Conservation (phyloP, 2,888 invertebrate species). For the Thyatira batis region DNA sequence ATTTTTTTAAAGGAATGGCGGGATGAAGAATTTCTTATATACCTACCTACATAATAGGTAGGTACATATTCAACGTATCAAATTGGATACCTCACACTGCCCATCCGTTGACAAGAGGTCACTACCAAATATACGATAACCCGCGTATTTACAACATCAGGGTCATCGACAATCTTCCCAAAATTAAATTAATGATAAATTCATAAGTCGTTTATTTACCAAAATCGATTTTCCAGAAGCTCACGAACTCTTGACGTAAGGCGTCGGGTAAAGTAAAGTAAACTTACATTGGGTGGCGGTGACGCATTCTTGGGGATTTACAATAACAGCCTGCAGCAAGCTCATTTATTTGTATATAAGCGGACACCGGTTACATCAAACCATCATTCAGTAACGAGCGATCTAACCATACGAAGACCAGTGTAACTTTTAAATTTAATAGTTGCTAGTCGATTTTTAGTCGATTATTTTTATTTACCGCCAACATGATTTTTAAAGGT, state of each 20-base stretch:
- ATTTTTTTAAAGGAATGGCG: too few species aligned
- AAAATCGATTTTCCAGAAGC: neutral
- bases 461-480: neutral
- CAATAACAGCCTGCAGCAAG: conserved; percentile 3
- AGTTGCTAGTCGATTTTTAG: neutral
- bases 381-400: neutral
- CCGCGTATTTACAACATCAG: too few species aligned
- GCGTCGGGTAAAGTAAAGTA: neutral
- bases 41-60: too few species aligned
- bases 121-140: too few species aligned
- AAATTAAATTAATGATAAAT: too few species aligned
- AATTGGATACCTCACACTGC: too few species aligned
- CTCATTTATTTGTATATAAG: neutral
- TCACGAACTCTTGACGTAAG: neutral
- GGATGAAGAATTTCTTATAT: too few species aligned
- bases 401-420: neutral
- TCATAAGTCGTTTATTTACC: neutral
- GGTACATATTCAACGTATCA: too few species aligned
- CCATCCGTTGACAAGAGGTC: too few species aligned
- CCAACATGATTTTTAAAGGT: conserved; percentile 2
- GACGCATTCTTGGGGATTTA: conserved; percentile 22
- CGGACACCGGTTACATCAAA: neutral
- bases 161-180: too few species aligned
- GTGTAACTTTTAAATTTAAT: neutral
- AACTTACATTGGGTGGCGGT: neutral